Conservation (phyloP, 2,797 vertebrate species). For the Vireo griseus region DNA sequence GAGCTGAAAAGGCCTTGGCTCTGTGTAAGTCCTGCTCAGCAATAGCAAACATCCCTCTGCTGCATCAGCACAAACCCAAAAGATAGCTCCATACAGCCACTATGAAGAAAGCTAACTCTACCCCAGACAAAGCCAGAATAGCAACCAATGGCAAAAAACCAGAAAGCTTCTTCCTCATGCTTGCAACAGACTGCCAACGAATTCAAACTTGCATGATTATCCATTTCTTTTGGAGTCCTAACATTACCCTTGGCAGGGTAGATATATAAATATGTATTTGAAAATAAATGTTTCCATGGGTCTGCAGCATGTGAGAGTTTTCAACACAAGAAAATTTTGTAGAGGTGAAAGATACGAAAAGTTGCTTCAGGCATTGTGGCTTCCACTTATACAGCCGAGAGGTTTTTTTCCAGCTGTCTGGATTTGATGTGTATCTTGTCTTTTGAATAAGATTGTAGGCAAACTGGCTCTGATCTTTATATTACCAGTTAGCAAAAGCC, state of each 20-base stretch:
- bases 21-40: background rate
- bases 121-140: background rate
- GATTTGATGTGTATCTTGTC: constrained; percentile 20
- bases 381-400: background rate
- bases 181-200: background rate
- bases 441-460: background rate
- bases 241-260: background rate
- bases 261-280: background rate
- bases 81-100: background rate
- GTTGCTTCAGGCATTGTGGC: background rate
- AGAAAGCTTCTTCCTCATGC: background rate
- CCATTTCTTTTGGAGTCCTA: background rate
- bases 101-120: background rate
- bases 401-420: constrained; percentile 1
- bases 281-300: background rate
- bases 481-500: background rate
- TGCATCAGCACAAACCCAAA: background rate
- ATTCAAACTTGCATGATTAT: background rate
- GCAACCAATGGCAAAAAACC: background rate
- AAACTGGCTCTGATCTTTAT: constrained; percentile 10
- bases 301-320: background rate
- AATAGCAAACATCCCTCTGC: background rate
- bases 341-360: constrained; percentile 18
- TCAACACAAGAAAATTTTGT: background rate
- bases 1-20: background rate